Base-by-base conservation (phyloP, 1,140 invertebrate species). In the Popillia japonica region DNA sequence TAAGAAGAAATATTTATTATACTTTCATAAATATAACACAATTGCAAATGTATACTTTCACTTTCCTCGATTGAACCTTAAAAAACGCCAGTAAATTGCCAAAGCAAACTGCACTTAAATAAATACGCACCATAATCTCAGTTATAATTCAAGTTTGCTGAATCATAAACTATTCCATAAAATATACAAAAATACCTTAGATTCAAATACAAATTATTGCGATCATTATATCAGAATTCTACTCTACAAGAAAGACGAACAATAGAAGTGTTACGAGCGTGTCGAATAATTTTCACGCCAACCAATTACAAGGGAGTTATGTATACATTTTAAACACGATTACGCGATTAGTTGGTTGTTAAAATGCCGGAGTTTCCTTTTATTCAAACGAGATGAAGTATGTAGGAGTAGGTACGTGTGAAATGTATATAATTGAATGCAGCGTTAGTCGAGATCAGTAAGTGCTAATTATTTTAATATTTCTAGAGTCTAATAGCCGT, bases 251-350 rank as follows among this genome's bases (percentile, higher is more conserved):
- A 68, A 68, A 68, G 11, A 68, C 61, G 11, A 68, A 68, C 61
- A 68, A 68, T 22, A 23, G 6, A 8, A 68, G 9, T 2, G 61
- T 8, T 68, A 14, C 20, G 14, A 68, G 61, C 61, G 61, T 68
- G 22, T 27, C 27, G 61, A 68, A 68, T 68, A 68, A 68, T 68
- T 68, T 68, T 68, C 61, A 68, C 22, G 61, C 61, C 22, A 68
- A 68, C 10, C 22, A 22, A 68, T 68, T 68, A 68, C 61, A 27
- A 68, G 11, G 20, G 10, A 22, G 22, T 27, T 27, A 7, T 68
- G 7, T 68, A 27, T 68, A 68, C 8, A 68, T 34, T 68, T 68
- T 68, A 68, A 34, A 68, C 61, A 68, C 27, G 61, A 23, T 68
- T 68, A 34, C 61, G 61, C 61, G 61, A 34, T 68, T 68, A 68